phyloP scores from a whole-genome alignment of 2,113 vertebrate species.

The Calonectris borealis region DNA sequence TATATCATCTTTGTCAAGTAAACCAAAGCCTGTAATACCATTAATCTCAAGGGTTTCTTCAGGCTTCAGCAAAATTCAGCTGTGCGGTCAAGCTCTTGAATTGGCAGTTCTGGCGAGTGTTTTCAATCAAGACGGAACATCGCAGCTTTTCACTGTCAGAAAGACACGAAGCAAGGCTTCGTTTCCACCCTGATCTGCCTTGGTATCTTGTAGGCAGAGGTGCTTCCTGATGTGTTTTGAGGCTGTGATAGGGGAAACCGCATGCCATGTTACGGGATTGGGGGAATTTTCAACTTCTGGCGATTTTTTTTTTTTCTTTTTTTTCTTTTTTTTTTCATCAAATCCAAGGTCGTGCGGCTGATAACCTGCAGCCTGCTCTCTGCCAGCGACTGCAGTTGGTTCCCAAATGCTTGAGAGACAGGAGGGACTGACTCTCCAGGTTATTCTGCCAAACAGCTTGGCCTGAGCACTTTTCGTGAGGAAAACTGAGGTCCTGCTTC shows the following conservation, averaged over 20 bases:
- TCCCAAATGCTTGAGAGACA: not conserved
- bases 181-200: not conserved
- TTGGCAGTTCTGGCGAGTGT: not conserved
- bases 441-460: not conserved
- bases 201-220: not conserved
- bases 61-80: not conserved
- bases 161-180: rapidly evolving
- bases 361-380: not conserved
- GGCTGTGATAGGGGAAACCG: rapidly evolving
- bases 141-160: not conserved
- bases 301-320: not conserved
- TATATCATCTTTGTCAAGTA: not conserved
- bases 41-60: not conserved
- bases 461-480: not conserved
- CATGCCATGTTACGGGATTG: rapidly evolving
- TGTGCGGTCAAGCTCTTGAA: not conserved
- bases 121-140: not conserved
- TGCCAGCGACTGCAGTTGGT: not conserved
- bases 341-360: rapidly evolving
- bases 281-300: not conserved
- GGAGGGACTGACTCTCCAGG: not conserved
- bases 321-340: not conserved
- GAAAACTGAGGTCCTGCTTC: not conserved
- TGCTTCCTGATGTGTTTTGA: not conserved
- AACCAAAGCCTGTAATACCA: not conserved